phyloP scores from a whole-genome alignment of 92 coral and sea anemone genomes.

The Muricea muricata region DNA sequence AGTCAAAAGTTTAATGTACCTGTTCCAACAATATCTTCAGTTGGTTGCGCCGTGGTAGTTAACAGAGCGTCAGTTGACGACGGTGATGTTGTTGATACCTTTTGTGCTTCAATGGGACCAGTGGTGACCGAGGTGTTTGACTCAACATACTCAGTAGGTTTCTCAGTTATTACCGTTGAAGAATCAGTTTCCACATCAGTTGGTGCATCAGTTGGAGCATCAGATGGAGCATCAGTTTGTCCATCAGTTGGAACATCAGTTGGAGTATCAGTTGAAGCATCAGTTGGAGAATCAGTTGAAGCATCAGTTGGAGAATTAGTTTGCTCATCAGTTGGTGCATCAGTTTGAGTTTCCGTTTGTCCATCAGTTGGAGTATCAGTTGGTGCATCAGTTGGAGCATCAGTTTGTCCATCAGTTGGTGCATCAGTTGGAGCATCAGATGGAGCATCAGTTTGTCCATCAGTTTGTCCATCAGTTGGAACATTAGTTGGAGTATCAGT shows the following conservation, averaged over 20 bases:
- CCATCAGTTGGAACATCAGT: conserved; percentile 21
- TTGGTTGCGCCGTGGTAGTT: not conserved
- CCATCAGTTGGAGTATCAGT: conserved; percentile 23
- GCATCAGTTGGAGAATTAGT: conserved; percentile 16
- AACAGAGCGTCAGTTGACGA: not conserved
- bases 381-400: conserved; percentile 11
- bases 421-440: conserved; percentile 23
- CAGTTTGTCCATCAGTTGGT: conserved; percentile 26
- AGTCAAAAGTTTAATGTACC: conserved; percentile 17
- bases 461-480: conserved; percentile 11
- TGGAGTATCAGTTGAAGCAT: not conserved
- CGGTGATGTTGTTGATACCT: not conserved
- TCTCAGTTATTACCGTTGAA: not conserved
- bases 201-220: conserved; percentile 17
- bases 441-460: conserved; percentile 33
- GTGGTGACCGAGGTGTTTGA: too few relatives aligned
- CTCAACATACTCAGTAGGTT: not conserved
- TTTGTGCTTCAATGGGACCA: too few relatives aligned
- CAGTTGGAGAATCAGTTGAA: conserved; percentile 28
- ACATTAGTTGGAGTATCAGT: conserved; percentile 11
- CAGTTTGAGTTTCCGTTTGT: conserved; percentile 23
- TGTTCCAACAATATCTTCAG: conserved; percentile 28
- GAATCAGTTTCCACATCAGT: not conserved
- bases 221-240: conserved; percentile 5
- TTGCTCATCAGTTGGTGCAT: conserved; percentile 13